A percentile compares a stretch with the other conserved stretches of the same genome.
These are phyloP conservation scores for Perithous albicinctus DNA, from an alignment of 2,888 invertebrate genomes.

Conservation along the genomic window DNA sequence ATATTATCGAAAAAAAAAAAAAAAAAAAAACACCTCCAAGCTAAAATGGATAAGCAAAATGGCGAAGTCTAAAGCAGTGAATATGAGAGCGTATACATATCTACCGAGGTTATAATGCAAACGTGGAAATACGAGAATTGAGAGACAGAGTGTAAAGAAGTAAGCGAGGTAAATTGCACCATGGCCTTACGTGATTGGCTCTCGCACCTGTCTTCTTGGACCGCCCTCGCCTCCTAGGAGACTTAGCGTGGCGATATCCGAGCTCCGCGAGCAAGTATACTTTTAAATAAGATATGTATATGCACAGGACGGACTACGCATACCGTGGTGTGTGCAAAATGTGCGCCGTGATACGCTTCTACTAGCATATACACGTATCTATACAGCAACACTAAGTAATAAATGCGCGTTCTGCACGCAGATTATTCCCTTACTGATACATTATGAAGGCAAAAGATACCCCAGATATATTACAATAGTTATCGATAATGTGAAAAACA, in stretches of 20 bases:
- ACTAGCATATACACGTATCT: slow-evolving; percentile 22
- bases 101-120: slow-evolving; percentile 34
- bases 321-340: background rate
- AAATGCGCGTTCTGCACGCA: too few species aligned
- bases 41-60: slow-evolving; percentile 6
- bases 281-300: slow-evolving; percentile 61
- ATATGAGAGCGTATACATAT: slow-evolving; percentile 13
- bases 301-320: slow-evolving; percentile 47
- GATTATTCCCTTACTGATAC: too few species aligned
- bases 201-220: slow-evolving; percentile 81
- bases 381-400: too few species aligned
- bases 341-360: background rate
- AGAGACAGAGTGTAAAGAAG: slow-evolving; percentile 67
- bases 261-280: slow-evolving; percentile 22
- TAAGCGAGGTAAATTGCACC: slow-evolving; percentile 78
- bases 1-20: too few species aligned
- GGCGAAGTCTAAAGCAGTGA: background rate
- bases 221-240: slow-evolving; percentile 78
- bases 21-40: background rate
- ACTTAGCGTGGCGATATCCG: slow-evolving; percentile 54
- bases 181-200: slow-evolving; percentile 81
- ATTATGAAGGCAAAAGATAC: too few species aligned
- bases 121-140: slow-evolving; percentile 66
- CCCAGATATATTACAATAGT: too few species aligned
- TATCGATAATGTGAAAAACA: too few species aligned